Evolutionary conservation across 30 jellyfish, hydroid and myxozoan species (phyloP).

Genomic region (Pelagia noctiluca): DNA sequence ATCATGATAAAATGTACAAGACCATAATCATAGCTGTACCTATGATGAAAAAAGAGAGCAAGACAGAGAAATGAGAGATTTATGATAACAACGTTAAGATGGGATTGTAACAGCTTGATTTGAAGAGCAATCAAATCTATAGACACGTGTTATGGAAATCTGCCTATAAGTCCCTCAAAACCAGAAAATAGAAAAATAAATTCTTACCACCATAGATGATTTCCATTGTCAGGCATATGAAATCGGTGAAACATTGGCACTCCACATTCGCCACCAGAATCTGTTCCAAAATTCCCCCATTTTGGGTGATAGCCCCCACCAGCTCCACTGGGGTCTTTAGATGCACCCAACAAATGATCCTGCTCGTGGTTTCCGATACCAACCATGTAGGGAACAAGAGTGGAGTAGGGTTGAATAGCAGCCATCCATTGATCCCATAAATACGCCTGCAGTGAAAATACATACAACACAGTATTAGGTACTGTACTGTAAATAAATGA

Average conservation of each 20-base stretch:
- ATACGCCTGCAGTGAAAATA: constrained; percentile 65
- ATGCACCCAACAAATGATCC: constrained; percentile 83
- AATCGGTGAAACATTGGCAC: constrained; percentile 92
- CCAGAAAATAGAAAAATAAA: not conserved
- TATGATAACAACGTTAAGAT: too few relatives aligned
- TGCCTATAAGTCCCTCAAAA: not conserved
- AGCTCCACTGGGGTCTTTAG: constrained; percentile 95
- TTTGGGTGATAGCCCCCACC: constrained; percentile 88
- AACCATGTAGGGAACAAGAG: constrained; percentile 90
- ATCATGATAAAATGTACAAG: constrained; percentile 87
- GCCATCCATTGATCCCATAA: constrained; percentile 92
- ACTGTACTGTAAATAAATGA: too few relatives aligned
- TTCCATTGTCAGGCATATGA: constrained; percentile 96
- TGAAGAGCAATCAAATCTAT: too few relatives aligned
- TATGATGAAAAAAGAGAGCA: not conserved
- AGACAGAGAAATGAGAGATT: too few relatives aligned
- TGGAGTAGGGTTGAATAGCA: constrained; percentile 77
- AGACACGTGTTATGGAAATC: too few relatives aligned
- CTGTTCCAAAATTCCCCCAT: constrained; percentile 86
- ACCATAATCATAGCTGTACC: constrained; percentile 96
- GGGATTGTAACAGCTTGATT: too few relatives aligned
- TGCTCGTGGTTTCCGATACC: constrained; percentile 95
- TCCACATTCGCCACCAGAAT: constrained; percentile 97
- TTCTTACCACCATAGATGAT: constrained; percentile 86
- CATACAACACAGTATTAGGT: too few relatives aligned